A percentile compares a stretch with the other conserved stretches of the same genome.
These are phyloP conservation scores for Montipora efflorescens DNA, from an alignment of 64 coral and sea anemone species.

Conservation along the genomic window DNA sequence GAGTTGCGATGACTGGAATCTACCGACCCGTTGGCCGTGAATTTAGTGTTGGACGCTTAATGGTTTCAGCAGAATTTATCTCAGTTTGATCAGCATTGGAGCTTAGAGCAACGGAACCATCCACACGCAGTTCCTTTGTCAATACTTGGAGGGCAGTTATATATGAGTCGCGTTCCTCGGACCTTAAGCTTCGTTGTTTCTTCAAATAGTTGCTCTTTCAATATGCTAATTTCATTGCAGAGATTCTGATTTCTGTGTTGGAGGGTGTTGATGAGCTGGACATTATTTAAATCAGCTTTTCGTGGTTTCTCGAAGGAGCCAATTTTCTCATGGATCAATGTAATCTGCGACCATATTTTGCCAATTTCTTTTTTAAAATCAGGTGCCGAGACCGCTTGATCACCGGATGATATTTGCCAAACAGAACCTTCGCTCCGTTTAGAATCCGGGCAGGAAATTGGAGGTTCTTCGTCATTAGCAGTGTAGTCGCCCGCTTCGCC, in stretches of 20 bases:
- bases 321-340: not conserved
- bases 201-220: not conserved
- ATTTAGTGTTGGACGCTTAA: not conserved
- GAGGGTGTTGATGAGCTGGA: not conserved
- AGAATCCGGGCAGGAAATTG: not conserved
- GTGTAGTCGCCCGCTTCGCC: no score
- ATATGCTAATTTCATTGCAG: not conserved
- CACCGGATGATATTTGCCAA: not conserved
- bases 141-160: not conserved
- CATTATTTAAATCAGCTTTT: not conserved
- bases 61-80: not conserved
- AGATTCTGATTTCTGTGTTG: slow-evolving; percentile 6
- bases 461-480: not conserved
- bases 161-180: not conserved
- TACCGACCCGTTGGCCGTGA: not conserved
- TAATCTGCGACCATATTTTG: not conserved
- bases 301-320: not conserved
- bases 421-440: not conserved
- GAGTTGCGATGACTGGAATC: not conserved
- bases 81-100: not conserved
- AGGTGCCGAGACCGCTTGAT: not conserved
- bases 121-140: not conserved
- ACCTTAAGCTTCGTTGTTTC: not conserved
- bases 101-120: not conserved
- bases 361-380: not conserved